Evolutionary conservation across 2,113 vertebrate genomes (phyloP).

Genomic region (Upupa epops): DNA sequence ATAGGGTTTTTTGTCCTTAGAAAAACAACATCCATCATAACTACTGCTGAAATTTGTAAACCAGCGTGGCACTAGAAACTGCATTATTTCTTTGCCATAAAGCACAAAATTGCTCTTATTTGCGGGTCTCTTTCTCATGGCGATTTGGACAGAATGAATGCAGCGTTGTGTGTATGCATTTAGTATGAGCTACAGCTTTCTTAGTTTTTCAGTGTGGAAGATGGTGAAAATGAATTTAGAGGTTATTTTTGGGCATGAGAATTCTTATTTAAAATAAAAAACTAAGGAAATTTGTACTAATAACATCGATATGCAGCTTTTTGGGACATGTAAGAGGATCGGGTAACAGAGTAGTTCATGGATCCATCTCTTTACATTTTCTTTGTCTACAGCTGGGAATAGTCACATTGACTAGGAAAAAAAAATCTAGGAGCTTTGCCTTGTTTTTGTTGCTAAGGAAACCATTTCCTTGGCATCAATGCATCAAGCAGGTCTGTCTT

Average conservation of each 20-base stretch:
- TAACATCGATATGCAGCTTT: not conserved
- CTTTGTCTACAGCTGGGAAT: conserved; percentile 19
- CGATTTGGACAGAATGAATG: not conserved
- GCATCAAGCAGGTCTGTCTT: conserved; percentile 44
- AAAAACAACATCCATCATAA: not conserved
- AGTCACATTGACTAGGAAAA: conserved; percentile 31
- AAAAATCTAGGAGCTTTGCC: conserved; percentile 40
- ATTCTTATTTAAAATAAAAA: not conserved
- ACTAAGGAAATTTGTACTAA: not conserved
- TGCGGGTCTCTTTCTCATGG: not conserved
- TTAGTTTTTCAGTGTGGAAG: not conserved
- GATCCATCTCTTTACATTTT: not conserved
- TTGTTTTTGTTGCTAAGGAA: conserved; percentile 70
- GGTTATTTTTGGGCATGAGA: not conserved
- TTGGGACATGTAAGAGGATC: not conserved
- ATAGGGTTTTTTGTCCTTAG: not conserved
- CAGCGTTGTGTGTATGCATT: not conserved
- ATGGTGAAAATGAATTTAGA: not conserved
- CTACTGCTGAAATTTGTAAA: not conserved
- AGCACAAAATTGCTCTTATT: not conserved
- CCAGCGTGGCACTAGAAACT: not conserved
- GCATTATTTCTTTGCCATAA: not conserved
- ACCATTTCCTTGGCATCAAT: conserved; percentile 67
- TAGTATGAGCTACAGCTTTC: not conserved
- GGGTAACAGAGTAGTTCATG: not conserved